Conservation (phyloP, 2,113 vertebrate species). For the Piprites chloris region DNA sequence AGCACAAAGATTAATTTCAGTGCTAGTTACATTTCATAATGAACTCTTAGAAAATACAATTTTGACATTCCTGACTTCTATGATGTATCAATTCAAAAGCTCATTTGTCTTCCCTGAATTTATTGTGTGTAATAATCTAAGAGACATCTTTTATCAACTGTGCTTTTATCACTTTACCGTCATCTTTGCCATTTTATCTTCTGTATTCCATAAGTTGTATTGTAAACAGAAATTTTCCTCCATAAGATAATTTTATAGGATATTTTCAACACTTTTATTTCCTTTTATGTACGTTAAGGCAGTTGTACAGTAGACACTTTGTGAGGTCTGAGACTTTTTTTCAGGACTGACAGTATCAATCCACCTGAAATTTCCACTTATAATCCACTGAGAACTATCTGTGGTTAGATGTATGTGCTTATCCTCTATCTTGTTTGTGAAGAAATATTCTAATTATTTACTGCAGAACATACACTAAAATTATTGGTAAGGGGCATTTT, state of each 20-base stretch:
- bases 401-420: neutral
- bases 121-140: neutral
- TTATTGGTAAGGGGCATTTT: neutral
- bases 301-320: neutral
- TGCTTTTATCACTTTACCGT: neutral
- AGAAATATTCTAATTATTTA: neutral
- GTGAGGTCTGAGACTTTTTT: neutral
- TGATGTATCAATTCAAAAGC: neutral
- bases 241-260: neutral
- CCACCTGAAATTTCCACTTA: neutral
- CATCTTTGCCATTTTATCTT: neutral
- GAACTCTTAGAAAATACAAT: neutral
- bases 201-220: neutral
- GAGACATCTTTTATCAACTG: neutral
- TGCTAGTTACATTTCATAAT: neutral
- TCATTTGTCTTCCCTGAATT: neutral
- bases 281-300: neutral
- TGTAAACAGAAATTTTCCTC: neutral
- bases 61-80: conserved; percentile 20
- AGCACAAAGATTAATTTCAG: neutral
- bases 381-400: neutral
- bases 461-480: neutral
- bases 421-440: neutral
- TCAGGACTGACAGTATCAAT: neutral
- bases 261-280: neutral